Evolutionary conservation across 2,113 vertebrate species (phyloP), one percentile per base, ranked within the genome.

Genomic region (Lagopus muta): DNA sequence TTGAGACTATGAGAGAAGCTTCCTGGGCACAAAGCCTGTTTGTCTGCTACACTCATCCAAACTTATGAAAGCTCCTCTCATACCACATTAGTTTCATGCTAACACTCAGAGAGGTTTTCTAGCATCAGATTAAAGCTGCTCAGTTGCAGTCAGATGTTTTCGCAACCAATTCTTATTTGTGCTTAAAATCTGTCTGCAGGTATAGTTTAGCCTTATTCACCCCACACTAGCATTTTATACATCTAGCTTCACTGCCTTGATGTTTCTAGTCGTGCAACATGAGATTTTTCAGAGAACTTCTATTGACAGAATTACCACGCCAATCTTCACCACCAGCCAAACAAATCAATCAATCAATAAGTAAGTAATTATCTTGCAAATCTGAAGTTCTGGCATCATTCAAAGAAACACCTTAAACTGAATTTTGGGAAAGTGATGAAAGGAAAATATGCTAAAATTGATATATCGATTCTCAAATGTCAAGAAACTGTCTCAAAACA

Each of bases 61-160:
- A 64, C 18, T 34, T 6, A 58, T 17, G 21, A 20, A 18, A 76
- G 11, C 12, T 19, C 36, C 36, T 43, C 34, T 72, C 43, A 5
- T 43, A 62, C 22, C 54, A 2, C 4, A 1, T 24, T 30, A 0
- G 0, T 66, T 45, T 48, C 82, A 65, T 0, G 1, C 15, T 64
- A 13, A 36, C 28, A 24, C 22, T 57, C 13, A 72, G 6, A 85
- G 8, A 30, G 52, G 6, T 28, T 54, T 86, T 65, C 13, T 13
- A 42, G 21, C 38, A n/a, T 42, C 12, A 13, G 16, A 15, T 58
- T 65, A 65, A 61, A 77, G 25, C 10, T 71, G 8, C 11, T 43
- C 21, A 38, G 50, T 66, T 67, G 8, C 60, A 38, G 34, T 19
- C 14, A 38, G 17, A 36, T 13, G 54, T 69, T 34, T 82, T 60